Evolutionary conservation across 2,113 vertebrate species (phyloP).

Genomic region (Ptilorrhoa leucosticta): DNA sequence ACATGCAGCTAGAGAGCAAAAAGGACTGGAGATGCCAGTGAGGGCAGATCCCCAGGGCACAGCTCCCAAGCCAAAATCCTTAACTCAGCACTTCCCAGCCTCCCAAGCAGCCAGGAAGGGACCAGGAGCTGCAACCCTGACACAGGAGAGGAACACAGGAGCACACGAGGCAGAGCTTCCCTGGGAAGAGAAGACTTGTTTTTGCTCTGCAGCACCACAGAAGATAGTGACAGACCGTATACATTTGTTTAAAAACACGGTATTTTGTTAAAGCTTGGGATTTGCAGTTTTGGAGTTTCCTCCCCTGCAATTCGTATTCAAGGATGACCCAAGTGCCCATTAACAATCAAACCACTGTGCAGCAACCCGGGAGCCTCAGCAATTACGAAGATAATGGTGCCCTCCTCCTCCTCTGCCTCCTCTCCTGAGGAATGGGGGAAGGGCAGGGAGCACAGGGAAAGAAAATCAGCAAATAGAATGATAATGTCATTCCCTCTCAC

Average conservation of each 20-base stretch:
- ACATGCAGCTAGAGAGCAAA: background rate
- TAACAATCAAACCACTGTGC: slow-evolving; percentile 70
- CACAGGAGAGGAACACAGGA: background rate
- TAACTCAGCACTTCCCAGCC: background rate
- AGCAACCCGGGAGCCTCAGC: slow-evolving; percentile 62
- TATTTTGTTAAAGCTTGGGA: background rate
- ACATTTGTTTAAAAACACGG: background rate
- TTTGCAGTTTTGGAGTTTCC: slow-evolving; percentile 53
- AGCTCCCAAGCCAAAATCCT: background rate
- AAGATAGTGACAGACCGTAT: background rate
- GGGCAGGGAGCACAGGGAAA: background rate
- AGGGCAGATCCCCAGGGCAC: background rate
- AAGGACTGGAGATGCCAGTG: rapidly evolving
- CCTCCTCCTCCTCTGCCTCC: slow-evolving; percentile 56
- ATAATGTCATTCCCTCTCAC: slow-evolving; percentile 50
- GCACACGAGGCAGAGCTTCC: background rate
- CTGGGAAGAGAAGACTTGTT: background rate
- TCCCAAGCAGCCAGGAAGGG: background rate
- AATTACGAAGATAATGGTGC: slow-evolving; percentile 69
- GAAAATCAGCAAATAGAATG: slow-evolving; percentile 55
- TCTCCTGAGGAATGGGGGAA: slow-evolving; percentile 46
- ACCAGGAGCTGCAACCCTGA: background rate
- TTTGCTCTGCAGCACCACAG: background rate
- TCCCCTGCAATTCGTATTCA: slow-evolving; percentile 64
- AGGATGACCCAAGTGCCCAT: slow-evolving; percentile 66